Percentiles rank a stretch among this genome's conserved stretches.
Conservation (phyloP, 2,888 invertebrate species). For the Agapetus fuscipes region DNA sequence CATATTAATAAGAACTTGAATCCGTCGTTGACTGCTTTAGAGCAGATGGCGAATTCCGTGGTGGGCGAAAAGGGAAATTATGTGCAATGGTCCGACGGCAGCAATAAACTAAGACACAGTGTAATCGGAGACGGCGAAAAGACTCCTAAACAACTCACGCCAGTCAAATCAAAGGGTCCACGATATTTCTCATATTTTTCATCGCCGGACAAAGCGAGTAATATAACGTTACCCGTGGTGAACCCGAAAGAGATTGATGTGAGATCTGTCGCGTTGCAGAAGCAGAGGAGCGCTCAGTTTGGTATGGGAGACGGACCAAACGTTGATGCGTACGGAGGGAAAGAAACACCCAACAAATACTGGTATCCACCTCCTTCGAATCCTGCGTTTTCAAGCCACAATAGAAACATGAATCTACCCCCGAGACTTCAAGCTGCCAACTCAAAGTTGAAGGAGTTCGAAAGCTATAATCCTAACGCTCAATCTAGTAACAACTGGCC, state of each 20-base stretch:
- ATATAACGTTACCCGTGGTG: constrained; percentile 38
- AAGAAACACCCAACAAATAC: no score
- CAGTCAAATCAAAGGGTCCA: constrained; percentile 3
- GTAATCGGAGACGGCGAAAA: background rate
- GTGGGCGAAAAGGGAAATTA: background rate
- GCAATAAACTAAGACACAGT: background rate
- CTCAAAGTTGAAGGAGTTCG: no score
- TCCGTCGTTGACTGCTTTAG: background rate
- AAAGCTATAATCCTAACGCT: no score
- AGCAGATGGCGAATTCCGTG: background rate
- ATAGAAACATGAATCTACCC: no score
- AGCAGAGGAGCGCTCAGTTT: constrained; percentile 27
- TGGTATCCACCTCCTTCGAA: no score
- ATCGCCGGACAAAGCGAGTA: constrained; percentile 29
- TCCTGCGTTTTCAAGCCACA: no score
- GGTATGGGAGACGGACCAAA: background rate
- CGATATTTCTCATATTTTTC: constrained; percentile 14
- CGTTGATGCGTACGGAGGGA: no score
- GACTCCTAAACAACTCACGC: background rate
- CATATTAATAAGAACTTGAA: no score
- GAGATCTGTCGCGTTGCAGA: constrained; percentile 39
- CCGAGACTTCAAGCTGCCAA: no score
- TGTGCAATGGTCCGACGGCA: background rate
- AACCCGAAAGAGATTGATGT: constrained; percentile 46
- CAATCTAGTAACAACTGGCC: no score